Conservation (phyloP, 30 jellyfish, hydroid and myxozoan species). For the Aurelia sp. region DNA sequence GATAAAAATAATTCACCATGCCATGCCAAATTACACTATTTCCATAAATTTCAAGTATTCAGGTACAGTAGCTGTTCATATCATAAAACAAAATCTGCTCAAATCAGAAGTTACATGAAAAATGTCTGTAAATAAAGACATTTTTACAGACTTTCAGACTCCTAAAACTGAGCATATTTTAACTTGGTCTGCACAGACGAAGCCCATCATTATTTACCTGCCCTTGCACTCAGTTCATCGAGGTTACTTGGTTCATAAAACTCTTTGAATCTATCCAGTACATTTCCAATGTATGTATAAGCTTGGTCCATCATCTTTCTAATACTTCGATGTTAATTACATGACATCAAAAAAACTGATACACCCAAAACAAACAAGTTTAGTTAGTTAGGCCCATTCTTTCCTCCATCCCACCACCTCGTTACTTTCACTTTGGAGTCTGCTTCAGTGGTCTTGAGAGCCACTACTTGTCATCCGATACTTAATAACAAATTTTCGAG, state of each 20-base stretch:
- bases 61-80: no score
- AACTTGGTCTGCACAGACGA: no score
- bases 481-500: not conserved
- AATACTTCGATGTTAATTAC: not conserved
- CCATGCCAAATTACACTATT: no score
- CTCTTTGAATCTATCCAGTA: slow-evolving; percentile 27
- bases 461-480: not conserved
- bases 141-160: no score
- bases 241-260: slow-evolving; percentile 33
- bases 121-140: no score
- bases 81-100: no score
- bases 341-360: not conserved
- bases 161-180: no score
- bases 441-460: not conserved
- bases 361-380: not conserved
- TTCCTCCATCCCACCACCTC: not conserved
- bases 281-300: slow-evolving; percentile 18
- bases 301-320: slow-evolving; percentile 62
- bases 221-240: slow-evolving; percentile 28
- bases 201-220: slow-evolving; percentile 24
- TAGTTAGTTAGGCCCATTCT: not conserved
- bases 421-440: not conserved
- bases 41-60: no score
- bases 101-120: no score
- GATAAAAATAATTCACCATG: no score